Evolutionary conservation across 2,888 invertebrate species (phyloP).

Genomic region (Ormyrus rosae): DNA sequence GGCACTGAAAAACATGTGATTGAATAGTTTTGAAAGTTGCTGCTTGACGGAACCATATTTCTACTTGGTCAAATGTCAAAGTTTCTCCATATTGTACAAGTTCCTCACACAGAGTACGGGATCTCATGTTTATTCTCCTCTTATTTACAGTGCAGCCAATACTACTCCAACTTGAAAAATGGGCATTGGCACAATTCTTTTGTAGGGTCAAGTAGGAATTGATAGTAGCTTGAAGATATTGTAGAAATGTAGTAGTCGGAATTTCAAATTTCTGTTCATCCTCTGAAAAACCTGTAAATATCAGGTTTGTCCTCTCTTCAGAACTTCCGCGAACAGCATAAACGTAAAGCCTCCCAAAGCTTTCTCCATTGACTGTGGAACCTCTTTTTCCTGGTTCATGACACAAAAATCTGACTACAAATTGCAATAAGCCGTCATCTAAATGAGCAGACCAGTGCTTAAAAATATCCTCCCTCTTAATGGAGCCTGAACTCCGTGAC

Average conservation of each 20-base stretch:
- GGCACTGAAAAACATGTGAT: slow-evolving; percentile 78
- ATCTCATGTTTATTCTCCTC: slow-evolving; percentile 78
- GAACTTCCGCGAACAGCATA: slow-evolving; percentile 72
- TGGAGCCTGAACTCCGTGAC: slow-evolving; percentile 74
- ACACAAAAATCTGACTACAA: slow-evolving; percentile 71
- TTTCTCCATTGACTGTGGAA: slow-evolving; percentile 72
- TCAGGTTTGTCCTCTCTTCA: slow-evolving; percentile 69
- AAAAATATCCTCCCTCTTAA: slow-evolving; percentile 74
- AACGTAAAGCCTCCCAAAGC: slow-evolving; percentile 71
- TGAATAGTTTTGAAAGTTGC: slow-evolving; percentile 77
- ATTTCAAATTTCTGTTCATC: slow-evolving; percentile 70
- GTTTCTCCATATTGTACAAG: slow-evolving; percentile 73
- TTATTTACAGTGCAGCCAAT: slow-evolving; percentile 79
- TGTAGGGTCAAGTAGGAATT: slow-evolving; percentile 85
- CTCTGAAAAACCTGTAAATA: slow-evolving; percentile 70
- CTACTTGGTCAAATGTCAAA: slow-evolving; percentile 74
- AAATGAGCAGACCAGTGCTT: slow-evolving; percentile 74
- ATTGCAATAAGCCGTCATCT: slow-evolving; percentile 71
- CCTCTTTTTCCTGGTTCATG: slow-evolving; percentile 72
- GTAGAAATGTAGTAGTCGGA: slow-evolving; percentile 69
- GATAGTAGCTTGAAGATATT: slow-evolving; percentile 87
- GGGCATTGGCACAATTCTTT: slow-evolving; percentile 78
- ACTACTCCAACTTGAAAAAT: slow-evolving; percentile 80
- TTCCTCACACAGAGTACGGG: slow-evolving; percentile 79
- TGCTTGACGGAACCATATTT: slow-evolving; percentile 77